These are phyloP conservation scores for Mus pahari DNA, from an alignment of 2,113 vertebrate genomes.

Conservation along the genomic window DNA sequence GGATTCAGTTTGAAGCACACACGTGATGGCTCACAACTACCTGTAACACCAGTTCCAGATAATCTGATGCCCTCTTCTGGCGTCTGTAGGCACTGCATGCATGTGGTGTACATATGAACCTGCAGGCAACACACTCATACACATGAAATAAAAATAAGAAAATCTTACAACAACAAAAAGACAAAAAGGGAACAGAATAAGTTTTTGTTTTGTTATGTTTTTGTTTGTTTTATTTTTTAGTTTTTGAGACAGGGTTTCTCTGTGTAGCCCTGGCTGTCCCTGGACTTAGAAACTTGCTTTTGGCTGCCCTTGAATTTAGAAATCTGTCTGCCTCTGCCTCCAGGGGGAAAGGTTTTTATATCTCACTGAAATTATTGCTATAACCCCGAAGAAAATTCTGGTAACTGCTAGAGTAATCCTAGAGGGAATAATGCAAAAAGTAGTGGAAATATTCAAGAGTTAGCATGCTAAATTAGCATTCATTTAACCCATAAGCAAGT, in stretches of 20 bases:
- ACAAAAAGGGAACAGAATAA: neutral
- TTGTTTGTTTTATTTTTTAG: neutral
- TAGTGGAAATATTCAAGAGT: constrained; percentile 18
- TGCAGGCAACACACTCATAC: neutral
- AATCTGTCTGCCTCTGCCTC: neutral
- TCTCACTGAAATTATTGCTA: constrained; percentile 21
- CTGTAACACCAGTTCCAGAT: neutral
- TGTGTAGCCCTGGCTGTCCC: neutral
- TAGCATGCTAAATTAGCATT: neutral
- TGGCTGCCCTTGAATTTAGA: neutral
- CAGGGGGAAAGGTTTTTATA: neutral
- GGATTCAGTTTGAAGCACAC: neutral
- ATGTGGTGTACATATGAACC: neutral
- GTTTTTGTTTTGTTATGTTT: neutral
- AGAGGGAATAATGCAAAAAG: constrained; percentile 35
- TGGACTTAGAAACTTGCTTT: neutral
- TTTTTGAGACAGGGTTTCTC: neutral
- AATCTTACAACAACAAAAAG: neutral
- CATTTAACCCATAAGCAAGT: neutral
- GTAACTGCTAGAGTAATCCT: neutral
- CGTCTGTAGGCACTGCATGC: neutral
- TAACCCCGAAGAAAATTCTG: constrained; percentile 29
- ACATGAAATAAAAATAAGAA: neutral
- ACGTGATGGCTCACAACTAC: too few relatives aligned
- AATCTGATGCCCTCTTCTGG: neutral